A percentile compares a stretch with the other conserved stretches of the same genome.
phyloP scores from a whole-genome alignment of 2,797 vertebrate species.

The Ataeniobius toweri region DNA sequence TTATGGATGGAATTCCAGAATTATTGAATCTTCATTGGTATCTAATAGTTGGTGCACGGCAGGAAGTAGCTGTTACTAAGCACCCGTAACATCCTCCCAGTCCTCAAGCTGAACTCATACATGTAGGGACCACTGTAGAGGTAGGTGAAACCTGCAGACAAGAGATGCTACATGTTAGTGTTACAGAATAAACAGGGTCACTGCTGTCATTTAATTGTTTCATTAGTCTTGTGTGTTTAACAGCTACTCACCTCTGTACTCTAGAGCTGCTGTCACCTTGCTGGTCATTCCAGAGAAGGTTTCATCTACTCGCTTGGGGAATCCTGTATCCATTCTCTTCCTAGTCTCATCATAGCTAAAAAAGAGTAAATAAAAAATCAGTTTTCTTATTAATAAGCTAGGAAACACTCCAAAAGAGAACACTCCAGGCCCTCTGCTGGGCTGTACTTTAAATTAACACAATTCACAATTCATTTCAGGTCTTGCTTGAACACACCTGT shows the following conservation, averaged over 20 bases:
- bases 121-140: slow-evolving; percentile 70
- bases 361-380: neutral
- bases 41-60: slow-evolving; percentile 68
- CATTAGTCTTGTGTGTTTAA: neutral
- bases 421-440: neutral
- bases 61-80: slow-evolving; percentile 69
- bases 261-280: slow-evolving; percentile 82
- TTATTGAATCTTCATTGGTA: neutral
- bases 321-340: slow-evolving; percentile 78
- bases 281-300: slow-evolving; percentile 76
- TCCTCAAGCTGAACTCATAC: slow-evolving; percentile 58
- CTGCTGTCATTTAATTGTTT: neutral
- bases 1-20: neutral
- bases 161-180: slow-evolving; percentile 6
- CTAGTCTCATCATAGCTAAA: slow-evolving; percentile 84
- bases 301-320: slow-evolving; percentile 67
- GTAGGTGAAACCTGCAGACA: slow-evolving; percentile 66
- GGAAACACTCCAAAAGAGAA: neutral
- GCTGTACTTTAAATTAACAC: neutral
- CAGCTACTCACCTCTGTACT: slow-evolving; percentile 76
- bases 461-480: neutral
- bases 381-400: neutral
- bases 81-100: slow-evolving; percentile 44
- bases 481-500: slow-evolving; percentile 76
- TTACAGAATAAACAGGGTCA: neutral